Conservation (phyloP, 1,140 invertebrate genomes). For the Trichoplusia ni region DNA sequence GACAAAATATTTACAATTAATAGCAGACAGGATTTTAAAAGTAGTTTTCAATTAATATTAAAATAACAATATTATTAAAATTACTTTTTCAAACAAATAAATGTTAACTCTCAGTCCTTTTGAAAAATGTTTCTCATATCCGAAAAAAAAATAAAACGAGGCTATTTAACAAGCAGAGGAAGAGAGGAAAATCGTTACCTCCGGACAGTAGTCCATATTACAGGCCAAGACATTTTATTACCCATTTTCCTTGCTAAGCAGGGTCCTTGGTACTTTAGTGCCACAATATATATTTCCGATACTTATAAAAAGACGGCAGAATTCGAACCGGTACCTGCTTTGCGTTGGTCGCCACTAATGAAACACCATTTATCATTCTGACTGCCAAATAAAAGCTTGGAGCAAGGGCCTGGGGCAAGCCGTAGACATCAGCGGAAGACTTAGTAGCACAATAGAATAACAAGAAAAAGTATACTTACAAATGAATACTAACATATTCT, state of each 20-base stretch:
- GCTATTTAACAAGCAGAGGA: not conserved
- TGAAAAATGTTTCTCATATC: too few relatives aligned
- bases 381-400: conserved; percentile 50
- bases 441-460: not conserved
- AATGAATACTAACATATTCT: too few relatives aligned
- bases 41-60: too few relatives aligned
- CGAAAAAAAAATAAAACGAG: not conserved
- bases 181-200: not conserved
- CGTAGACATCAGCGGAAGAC: conserved; percentile 13
- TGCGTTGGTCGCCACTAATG: conserved; percentile 41
- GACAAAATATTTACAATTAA: too few relatives aligned
- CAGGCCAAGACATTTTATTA: conserved; percentile 10
- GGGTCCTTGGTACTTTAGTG: conserved; percentile 10
- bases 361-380: conserved; percentile 52
- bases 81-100: too few relatives aligned
- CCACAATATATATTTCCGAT: conserved; percentile 37
- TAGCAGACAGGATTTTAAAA: too few relatives aligned
- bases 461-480: too few relatives aligned
- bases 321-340: conserved; percentile 36
- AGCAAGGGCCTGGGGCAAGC: conserved; percentile 24
- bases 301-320: conserved; percentile 40
- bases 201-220: not conserved
- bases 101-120: too few relatives aligned
- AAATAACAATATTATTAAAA: too few relatives aligned
- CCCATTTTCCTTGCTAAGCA: conserved; percentile 6